Base-by-base conservation (phyloP, 2,797 vertebrate genomes). In the Ctenopoma kingsleyae region DNA sequence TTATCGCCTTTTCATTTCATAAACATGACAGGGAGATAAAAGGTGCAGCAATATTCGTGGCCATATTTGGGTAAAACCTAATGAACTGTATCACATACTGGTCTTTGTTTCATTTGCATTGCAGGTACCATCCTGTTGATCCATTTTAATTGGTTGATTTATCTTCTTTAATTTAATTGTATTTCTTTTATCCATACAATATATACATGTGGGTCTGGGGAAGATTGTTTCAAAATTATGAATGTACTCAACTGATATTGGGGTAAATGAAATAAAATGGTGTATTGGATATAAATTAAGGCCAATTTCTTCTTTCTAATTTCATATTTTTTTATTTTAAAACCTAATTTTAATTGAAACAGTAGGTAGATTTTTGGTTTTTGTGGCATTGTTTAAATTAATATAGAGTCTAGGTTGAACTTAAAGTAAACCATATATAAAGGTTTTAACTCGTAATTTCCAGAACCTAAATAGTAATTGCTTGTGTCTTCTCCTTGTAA, bases 221-320 rank as follows among this genome's bases (percentile, higher is more conserved):
- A 22, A 60, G 73, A 74, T 30, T 71, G 52, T 83, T 84, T 81
- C 3, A 78, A 80, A 69, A 54, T 74, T 58, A 66, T 84, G 86
- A 91, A 91, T 91, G 91, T 92, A 90, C 56, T 89, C 71, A 66
- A 54, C 64, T 85, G 78, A 65, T 89, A 75, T 65, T 65, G 65
- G 76, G 87, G 74, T 62, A 87, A 87, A 81, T 58, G 0, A 80
- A 93, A 92, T 91, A 91, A 93, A 93, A 89, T 68, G 83, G 83
- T 84, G 78, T 77, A 85, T 88, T 89, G 82, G 78, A 83, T 89
- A 70, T 77, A 87, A 83, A 70, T 32, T 16, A 49, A 46, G 8
- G 23, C 15, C 40, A 36, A 17, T 51, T 38, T 59, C 0, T 44
- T 54, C 69, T 62, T 35, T 74, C 57, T n/a, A n/a, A n/a, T n/a